Percentiles rank a stretch among this genome's conserved stretches.
These are phyloP conservation scores for Oasisia sp. DNA, from an alignment of 2,888 invertebrate genomes.

Conservation along the genomic window DNA sequence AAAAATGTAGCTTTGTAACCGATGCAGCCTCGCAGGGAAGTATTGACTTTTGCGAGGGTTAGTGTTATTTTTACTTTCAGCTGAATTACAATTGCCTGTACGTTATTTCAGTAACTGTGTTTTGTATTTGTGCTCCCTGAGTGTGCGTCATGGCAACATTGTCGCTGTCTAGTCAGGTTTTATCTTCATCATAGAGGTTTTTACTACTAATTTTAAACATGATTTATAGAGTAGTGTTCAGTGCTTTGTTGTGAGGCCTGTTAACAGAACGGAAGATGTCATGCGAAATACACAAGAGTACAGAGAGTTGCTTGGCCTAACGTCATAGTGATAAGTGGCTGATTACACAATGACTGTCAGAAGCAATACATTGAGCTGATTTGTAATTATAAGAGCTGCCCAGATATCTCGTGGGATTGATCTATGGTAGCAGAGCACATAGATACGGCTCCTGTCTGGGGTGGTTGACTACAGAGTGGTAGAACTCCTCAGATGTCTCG, in stretches of 20 bases:
- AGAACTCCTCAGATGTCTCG: background rate
- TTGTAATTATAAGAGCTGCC: background rate
- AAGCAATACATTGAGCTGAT: background rate
- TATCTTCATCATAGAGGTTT: too few species aligned
- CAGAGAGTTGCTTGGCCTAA: background rate
- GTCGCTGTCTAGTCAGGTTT: too few species aligned
- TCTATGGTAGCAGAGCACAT: background rate
- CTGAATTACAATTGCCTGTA: background rate
- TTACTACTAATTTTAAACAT: background rate
- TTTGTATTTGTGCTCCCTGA: background rate
- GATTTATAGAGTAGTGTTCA: background rate
- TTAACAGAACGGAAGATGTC: too few species aligned
- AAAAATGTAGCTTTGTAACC: background rate
- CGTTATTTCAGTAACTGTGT: too few species aligned
- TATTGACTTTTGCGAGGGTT: background rate
- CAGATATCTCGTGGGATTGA: background rate
- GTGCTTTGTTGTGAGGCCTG: too few species aligned
- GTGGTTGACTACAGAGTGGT: background rate
- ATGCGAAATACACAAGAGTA: too few species aligned
- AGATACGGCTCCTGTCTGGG: background rate
- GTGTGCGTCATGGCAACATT: too few species aligned
- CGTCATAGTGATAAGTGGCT: background rate
- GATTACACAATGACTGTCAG: background rate
- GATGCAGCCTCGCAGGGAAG: background rate
- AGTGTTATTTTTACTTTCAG: background rate